phyloP scores from a whole-genome alignment of 1,140 invertebrate species.

The Bombyx mori region ASM3026992v2 NC_085123.1:3829501-3830000 shows the following conservation, averaged over 20 bases:
- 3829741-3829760: conserved; percentile 54
- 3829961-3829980: conserved; percentile 59
- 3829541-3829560: no score
- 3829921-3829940: conserved; percentile 83
- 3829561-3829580: no score
- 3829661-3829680: conserved; percentile 82
- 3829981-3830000: conserved; percentile 78
- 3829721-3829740: conserved; percentile 73
- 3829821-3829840: conserved; percentile 72
- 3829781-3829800: conserved; percentile 70
- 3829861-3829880: conserved; percentile 74
- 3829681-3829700: conserved; percentile 58
- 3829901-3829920: conserved; percentile 78
- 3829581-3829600: no score
- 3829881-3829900: conserved; percentile 79
- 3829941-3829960: conserved; percentile 78
- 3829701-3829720: conserved; percentile 57
- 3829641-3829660: conserved; percentile 80
- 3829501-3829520: no score
- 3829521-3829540: no score
- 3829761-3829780: conserved; percentile 63
- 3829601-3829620: conserved; percentile 51
- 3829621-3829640: conserved; percentile 75
- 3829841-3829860: conserved; percentile 72
- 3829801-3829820: conserved; percentile 60